Percentiles rank a stretch among this genome's conserved stretches.
These are phyloP conservation scores for Heliconius aoede DNA, from an alignment of 2,888 invertebrate species.

Conservation along the genomic window DNA sequence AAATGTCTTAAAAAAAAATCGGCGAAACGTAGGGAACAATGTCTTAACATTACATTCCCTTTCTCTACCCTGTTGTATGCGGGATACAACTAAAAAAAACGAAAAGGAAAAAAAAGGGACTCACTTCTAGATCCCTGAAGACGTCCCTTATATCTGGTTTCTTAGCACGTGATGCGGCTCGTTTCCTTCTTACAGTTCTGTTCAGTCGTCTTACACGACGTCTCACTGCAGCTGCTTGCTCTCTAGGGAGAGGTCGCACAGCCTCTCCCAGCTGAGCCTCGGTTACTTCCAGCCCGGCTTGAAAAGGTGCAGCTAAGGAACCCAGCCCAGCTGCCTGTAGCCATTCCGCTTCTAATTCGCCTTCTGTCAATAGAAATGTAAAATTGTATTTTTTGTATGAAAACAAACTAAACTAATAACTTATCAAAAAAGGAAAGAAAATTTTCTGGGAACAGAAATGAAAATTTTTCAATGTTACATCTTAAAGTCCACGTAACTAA, in stretches of 20 bases:
- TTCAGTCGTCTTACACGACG: constrained; percentile 90
- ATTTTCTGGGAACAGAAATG: too few relatives aligned
- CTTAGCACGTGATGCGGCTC: constrained; percentile 82
- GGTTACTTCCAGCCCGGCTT: constrained; percentile 86
- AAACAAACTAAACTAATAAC: too few relatives aligned
- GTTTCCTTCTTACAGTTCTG: constrained; percentile 87
- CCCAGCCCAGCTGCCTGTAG: constrained; percentile 88
- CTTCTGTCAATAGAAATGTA: constrained; percentile 80
- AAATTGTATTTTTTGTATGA: too few relatives aligned
- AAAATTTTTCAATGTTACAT: too few relatives aligned
- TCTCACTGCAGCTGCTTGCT: constrained; percentile 90
- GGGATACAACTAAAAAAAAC: not conserved
- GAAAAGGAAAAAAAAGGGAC: constrained; percentile 43
- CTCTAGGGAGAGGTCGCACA: constrained; percentile 85
- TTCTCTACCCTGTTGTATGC: too few relatives aligned
- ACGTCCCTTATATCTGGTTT: constrained; percentile 93
- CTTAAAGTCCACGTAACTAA: too few relatives aligned
- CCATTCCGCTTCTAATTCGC: constrained; percentile 91
- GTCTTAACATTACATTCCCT: too few relatives aligned
- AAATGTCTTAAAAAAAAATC: not conserved
- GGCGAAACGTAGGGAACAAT: not conserved
- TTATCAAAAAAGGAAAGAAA: too few relatives aligned
- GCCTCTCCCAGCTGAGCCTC: constrained; percentile 86
- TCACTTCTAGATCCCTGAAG: constrained; percentile 91
- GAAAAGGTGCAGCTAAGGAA: constrained; percentile 87